Percentiles rank a stretch among this genome's conserved stretches.
phyloP scores from a whole-genome alignment of 2,797 vertebrate genomes.

The Falco columbarius region DNA sequence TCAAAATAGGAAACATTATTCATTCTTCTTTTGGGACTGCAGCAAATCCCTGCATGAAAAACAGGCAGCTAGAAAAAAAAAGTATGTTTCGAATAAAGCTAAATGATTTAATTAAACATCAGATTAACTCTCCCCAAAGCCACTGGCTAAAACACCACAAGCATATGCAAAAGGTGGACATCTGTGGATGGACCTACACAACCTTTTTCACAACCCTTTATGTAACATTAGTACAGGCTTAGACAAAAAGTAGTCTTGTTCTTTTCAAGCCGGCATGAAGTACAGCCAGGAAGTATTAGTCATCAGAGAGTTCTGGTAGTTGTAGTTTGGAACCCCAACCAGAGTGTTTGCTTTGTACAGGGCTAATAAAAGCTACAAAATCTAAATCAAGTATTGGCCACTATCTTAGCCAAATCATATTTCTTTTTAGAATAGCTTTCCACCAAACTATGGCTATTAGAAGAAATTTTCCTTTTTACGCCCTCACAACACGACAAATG shows the following conservation, averaged over 20 bases:
- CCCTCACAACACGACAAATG: background rate
- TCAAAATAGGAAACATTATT: slow-evolving; percentile 1
- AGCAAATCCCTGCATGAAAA: background rate
- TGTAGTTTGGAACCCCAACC: slow-evolving; percentile 49
- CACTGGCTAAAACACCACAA: background rate
- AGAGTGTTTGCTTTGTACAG: slow-evolving; percentile 22
- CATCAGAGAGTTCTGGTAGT: slow-evolving; percentile 54
- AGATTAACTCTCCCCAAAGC: background rate
- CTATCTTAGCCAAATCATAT: background rate
- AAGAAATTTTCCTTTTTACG: background rate
- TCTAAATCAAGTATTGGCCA: background rate
- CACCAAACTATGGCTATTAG: background rate
- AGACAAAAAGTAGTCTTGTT: slow-evolving; percentile 51
- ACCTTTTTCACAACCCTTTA: slow-evolving; percentile 36
- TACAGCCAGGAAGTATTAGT: slow-evolving; percentile 55
- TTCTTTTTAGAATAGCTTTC: slow-evolving; percentile 1
- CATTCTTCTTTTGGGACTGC: slow-evolving; percentile 8
- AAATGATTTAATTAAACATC: slow-evolving; percentile 16
- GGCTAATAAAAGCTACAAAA: background rate
- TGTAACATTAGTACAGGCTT: slow-evolving; percentile 30
- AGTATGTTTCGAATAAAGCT: background rate
- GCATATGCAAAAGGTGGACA: background rate
- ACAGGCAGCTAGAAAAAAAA: background rate
- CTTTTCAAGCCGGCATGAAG: slow-evolving; percentile 45
- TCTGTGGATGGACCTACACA: slow-evolving; percentile 1